Conservation (phyloP, 2,888 invertebrate genomes). For the Drosophila bunnanda region DNA sequence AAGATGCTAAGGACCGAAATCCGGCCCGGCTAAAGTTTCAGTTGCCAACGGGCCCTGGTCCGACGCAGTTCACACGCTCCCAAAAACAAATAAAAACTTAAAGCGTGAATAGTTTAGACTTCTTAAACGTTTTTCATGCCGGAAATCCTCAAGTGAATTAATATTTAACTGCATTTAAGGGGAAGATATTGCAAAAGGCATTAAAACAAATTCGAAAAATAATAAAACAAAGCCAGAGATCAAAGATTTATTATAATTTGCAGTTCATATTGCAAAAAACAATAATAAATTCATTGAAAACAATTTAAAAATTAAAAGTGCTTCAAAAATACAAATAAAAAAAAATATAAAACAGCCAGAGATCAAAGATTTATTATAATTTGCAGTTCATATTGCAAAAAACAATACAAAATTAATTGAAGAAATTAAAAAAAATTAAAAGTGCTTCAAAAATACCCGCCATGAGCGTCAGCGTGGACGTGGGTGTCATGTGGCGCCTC, state of each 20-base stretch:
- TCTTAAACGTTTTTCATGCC: no score
- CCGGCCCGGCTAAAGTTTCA: slow-evolving; percentile 48
- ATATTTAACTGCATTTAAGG: neutral
- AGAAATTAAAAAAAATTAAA: neutral
- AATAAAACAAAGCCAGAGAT: no score
- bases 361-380: neutral
- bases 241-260: neutral
- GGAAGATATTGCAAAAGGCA: neutral
- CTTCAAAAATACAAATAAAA: no score
- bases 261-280: no score
- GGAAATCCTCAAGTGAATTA: neutral
- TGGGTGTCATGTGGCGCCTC: slow-evolving; percentile 85
- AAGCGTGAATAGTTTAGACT: neutral
- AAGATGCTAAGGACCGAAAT: slow-evolving; percentile 26
- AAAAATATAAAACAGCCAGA: neutral
- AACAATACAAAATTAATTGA: neutral
- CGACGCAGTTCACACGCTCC: slow-evolving; percentile 54
- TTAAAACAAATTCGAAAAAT: neutral
- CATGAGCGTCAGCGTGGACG: slow-evolving; percentile 85
- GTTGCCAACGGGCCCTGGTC: slow-evolving; percentile 61
- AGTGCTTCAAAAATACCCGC: slow-evolving; percentile 2
- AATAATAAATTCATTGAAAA: neutral
- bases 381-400: no score
- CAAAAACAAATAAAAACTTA: neutral
- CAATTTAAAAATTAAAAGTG: neutral